phyloP scores from a whole-genome alignment of 2,888 invertebrate genomes.

The Autographa pulchrina region DNA sequence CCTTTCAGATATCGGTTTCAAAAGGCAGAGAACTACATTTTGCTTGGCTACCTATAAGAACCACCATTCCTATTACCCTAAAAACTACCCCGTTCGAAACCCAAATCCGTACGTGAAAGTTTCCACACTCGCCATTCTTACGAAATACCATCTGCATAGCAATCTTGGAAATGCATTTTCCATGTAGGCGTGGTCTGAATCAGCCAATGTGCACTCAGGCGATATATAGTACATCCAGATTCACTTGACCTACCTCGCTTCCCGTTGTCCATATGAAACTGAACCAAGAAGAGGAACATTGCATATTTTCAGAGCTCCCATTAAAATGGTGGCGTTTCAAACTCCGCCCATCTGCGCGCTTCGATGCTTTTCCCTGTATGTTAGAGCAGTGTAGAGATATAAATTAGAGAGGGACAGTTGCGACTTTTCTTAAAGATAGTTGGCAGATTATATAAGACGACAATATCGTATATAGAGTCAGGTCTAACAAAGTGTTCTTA shows the following conservation, averaged over 20 bases:
- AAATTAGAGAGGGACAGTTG: slow-evolving; percentile 78
- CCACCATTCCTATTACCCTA: slow-evolving; percentile 52
- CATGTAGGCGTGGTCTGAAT: slow-evolving; percentile 85
- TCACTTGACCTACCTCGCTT: slow-evolving; percentile 63
- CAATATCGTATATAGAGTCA: slow-evolving; percentile 82
- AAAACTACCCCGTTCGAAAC: slow-evolving; percentile 45
- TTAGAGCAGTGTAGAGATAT: slow-evolving; percentile 71
- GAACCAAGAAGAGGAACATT: slow-evolving; percentile 64
- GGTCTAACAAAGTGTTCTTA: slow-evolving; percentile 82
- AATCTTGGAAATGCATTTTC: slow-evolving; percentile 89
- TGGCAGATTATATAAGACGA: slow-evolving; percentile 82
- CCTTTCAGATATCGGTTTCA: not conserved
- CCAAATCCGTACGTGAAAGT: slow-evolving; percentile 73
- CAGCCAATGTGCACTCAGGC: slow-evolving; percentile 89
- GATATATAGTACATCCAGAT: slow-evolving; percentile 84
- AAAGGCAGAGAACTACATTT: not conserved
- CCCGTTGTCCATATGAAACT: slow-evolving; percentile 63
- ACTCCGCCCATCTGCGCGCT: slow-evolving; percentile 87
- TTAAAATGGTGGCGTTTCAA: slow-evolving; percentile 67
- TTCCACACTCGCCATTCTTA: slow-evolving; percentile 74
- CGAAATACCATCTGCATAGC: slow-evolving; percentile 83
- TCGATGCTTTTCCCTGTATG: slow-evolving; percentile 75
- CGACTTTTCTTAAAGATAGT: slow-evolving; percentile 88
- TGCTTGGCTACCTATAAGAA: not conserved
- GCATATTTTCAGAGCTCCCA: slow-evolving; percentile 76